A percentile compares a stretch with the other conserved stretches of the same genome.
Evolutionary conservation across 2,888 invertebrate species (phyloP).

Genomic region (Drosophila histrio): DNA sequence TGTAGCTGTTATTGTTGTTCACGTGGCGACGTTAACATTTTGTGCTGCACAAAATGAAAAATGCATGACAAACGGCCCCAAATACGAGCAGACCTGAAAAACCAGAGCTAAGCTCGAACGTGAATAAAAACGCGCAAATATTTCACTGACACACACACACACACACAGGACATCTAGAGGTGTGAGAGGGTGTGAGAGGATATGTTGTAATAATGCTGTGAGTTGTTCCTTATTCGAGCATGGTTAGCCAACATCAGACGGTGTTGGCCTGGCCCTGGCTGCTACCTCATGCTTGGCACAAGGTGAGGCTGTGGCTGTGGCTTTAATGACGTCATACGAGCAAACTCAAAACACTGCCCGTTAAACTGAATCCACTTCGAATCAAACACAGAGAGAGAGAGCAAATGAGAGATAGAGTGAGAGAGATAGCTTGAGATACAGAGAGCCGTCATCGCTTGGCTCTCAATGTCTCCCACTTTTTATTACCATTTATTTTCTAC

Average conservation of each 20-base stretch:
- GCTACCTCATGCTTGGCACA: conserved; percentile 56
- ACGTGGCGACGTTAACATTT: conserved; percentile 66
- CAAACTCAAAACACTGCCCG: conserved; percentile 60
- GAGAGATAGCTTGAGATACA: not conserved
- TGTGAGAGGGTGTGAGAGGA: not conserved
- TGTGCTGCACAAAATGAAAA: conserved; percentile 65
- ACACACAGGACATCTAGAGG: conserved; percentile 8
- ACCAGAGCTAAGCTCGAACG: conserved; percentile 31
- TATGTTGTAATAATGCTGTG: conserved; percentile 7
- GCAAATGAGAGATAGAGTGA: not conserved
- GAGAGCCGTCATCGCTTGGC: not conserved
- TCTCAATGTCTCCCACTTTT: conserved; percentile 3
- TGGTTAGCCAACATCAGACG: conserved; percentile 22
- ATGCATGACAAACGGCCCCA: conserved; percentile 71
- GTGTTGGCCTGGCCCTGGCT: conserved; percentile 41
- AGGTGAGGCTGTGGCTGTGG: conserved; percentile 66
- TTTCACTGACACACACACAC: conserved; percentile 36
- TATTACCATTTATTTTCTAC: not conserved
- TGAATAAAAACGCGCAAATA: conserved; percentile 71
- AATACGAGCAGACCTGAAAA: conserved; percentile 27
- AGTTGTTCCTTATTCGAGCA: conserved; percentile 10
- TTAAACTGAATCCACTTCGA: conserved; percentile 38
- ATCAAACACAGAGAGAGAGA: conserved; percentile 10
- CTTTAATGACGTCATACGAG: conserved; percentile 73
- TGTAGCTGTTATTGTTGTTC: conserved; percentile 57